These are phyloP conservation scores for Flexamia atlantica DNA, from an alignment of 2,888 invertebrate genomes.

Conservation along the genomic window DNA sequence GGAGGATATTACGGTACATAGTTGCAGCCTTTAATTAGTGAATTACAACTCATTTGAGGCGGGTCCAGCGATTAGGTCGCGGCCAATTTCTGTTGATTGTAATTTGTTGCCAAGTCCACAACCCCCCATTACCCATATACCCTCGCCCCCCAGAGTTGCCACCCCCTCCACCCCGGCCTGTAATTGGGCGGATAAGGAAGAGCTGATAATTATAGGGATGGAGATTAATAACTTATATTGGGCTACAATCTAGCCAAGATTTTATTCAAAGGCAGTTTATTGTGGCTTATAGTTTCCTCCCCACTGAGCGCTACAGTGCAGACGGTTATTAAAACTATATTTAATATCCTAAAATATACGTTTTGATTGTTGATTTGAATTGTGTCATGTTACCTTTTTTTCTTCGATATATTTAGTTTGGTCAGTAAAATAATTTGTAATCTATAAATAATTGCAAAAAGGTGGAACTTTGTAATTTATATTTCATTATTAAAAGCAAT, in stretches of 20 bases:
- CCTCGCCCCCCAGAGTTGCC: neutral
- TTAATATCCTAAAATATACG: too few species aligned
- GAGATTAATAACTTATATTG: conserved; percentile 27
- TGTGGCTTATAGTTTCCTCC: neutral
- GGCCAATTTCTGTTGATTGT: conserved; percentile 6
- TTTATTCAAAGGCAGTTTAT: conserved; percentile 21
- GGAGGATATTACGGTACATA: neutral
- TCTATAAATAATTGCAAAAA: too few species aligned
- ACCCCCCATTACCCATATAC: conserved; percentile 17
- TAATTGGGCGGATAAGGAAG: conserved; percentile 19
- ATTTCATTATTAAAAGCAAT: too few species aligned
- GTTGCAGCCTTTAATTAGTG: conserved; percentile 14
- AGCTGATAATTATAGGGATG: conserved; percentile 8
- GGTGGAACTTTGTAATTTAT: too few species aligned
- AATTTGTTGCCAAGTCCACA: conserved; percentile 11
- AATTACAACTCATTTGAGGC: neutral
- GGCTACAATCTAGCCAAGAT: conserved; percentile 4
- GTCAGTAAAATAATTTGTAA: too few species aligned
- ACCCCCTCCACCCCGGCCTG: neutral
- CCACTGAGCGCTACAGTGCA: too few species aligned
- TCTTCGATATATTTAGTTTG: too few species aligned
- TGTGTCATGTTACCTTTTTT: too few species aligned
- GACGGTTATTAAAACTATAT: too few species aligned
- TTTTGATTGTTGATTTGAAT: too few species aligned
- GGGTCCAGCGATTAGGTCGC: neutral